These are phyloP conservation scores for Pteromalus puparum DNA, from an alignment of 1,140 invertebrate species.

Conservation along the genomic window DNA sequence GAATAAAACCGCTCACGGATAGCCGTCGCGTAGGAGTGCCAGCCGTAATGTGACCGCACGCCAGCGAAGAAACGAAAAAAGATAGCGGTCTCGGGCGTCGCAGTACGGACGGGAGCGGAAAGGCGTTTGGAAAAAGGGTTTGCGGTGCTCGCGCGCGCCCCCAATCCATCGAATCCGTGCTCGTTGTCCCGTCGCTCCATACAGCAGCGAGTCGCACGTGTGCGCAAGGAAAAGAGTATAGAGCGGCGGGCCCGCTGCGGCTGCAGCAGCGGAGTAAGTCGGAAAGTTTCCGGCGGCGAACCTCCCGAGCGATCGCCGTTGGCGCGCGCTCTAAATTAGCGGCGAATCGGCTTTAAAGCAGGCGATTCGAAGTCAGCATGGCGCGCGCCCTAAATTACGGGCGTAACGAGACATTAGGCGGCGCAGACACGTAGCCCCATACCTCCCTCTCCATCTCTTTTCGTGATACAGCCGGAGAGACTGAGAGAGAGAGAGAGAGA, in stretches of 20 bases:
- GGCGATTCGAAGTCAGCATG: constrained; percentile 52
- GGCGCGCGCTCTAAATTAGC: constrained; percentile 49
- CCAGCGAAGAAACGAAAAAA: no score
- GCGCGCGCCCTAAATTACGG: constrained; percentile 52
- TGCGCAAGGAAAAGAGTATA: not conserved
- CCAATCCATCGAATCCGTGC: constrained; percentile 23
- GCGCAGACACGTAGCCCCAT: constrained; percentile 51
- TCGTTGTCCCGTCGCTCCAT: not conserved
- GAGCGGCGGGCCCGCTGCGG: not conserved
- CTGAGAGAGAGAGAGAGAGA: not conserved
- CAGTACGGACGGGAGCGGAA: not conserved
- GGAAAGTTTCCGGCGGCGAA: constrained; percentile 24
- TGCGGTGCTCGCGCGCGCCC: not conserved
- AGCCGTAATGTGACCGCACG: no score
- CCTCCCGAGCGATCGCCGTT: constrained; percentile 29
- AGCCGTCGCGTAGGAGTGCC: no score
- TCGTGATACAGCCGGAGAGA: not conserved
- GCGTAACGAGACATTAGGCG: constrained; percentile 55
- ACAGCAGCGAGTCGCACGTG: not conserved
- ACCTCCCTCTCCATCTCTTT: constrained; percentile 1
- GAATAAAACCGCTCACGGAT: no score
- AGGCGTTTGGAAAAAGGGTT: not conserved
- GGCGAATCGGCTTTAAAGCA: constrained; percentile 53
- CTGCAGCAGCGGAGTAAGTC: not conserved
- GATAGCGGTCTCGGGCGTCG: no score